A percentile compares a stretch with the other conserved stretches of the same genome.
Conservation (phyloP, 1,140 invertebrate genomes). For the Helicoverpa zea region DNA sequence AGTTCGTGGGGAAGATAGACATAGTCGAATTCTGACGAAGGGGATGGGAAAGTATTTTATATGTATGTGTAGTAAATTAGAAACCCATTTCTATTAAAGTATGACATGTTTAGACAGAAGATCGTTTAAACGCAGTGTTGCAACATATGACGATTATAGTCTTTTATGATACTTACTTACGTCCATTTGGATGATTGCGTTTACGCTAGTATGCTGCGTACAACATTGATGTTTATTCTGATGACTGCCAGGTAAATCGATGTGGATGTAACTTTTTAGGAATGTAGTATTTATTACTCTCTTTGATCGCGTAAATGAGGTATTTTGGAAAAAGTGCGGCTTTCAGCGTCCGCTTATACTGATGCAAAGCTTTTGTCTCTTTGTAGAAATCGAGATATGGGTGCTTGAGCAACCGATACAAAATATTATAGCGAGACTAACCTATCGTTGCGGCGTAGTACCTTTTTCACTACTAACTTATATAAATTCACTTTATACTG, state of each 20-base stretch:
- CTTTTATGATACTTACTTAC: constrained; percentile 25
- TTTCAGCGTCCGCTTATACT: not conserved
- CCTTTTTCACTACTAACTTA: not conserved
- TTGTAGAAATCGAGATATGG: not conserved
- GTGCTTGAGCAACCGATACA: not conserved
- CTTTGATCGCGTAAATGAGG: too few species aligned
- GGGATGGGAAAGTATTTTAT: not conserved
- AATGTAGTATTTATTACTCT: not conserved
- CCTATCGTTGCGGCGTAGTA: not conserved
- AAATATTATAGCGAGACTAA: constrained; percentile 15
- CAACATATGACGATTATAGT: not conserved
- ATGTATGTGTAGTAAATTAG: constrained; percentile 16
- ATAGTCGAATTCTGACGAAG: constrained; percentile 15
- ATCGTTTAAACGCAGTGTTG: not conserved
- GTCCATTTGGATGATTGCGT: constrained; percentile 23
- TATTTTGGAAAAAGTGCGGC: not conserved
- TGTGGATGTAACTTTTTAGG: not conserved
- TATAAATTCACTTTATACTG: too few species aligned
- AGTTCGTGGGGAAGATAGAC: constrained; percentile 3
- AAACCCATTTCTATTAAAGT: constrained; percentile 33
- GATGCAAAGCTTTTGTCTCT: not conserved
- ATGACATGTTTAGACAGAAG: not conserved
- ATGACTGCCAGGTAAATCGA: constrained; percentile 4
- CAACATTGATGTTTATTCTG: not conserved
- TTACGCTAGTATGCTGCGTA: constrained; percentile 4